Evolutionary conservation across 2,888 invertebrate genomes (phyloP), one percentile per base, ranked within the genome.

Genomic region (Stegophylla sp.): DNA sequence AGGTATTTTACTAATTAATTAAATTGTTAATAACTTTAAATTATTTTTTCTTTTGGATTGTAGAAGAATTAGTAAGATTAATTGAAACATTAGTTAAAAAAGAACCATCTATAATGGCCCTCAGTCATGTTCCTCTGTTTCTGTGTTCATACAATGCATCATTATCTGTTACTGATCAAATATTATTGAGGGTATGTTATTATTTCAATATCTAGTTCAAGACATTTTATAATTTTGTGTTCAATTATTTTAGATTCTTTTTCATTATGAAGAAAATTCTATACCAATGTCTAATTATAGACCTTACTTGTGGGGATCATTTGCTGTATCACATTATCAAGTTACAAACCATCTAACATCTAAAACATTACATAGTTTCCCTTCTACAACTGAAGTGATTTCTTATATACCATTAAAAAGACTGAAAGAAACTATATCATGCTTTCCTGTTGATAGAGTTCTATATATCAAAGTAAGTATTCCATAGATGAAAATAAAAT

Each of bases 271-370:
- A 87, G 87, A 87, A 82, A 90, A 90, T 85, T 91, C 91, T 74
- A 88, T 91, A 82, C 89, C 90, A 26, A 88, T 93, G 15, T 88
- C 89, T 72, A 89, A 91, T 84, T 92, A 90, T 86, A 91, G 92
- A 83, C 96, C 96, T 0, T 93, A 93, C 85, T 87, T 96, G 0
- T 96, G 94, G 92, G 95, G 95, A 0, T 91, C 91, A 85, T 90
- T 92, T 3, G 95, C 94, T 0, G 91, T 93, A 0, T 90, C 91
- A 73, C 91, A 93, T 86, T 94, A 94, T 85, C 91, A 93, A 1
- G 89, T 94, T 0, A 82, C 83, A 34, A 83, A 82, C 7, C 83
- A 84, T 48, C 48, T 83, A 7, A 61, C 23, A 79, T 83, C 85
- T 7, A 83, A 86, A 26, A 84, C 85, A 79, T 84, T 83, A 66